Evolutionary conservation across 2,888 invertebrate species (phyloP), one percentile per base, ranked within the genome.

Genomic region (Hybos culiciformis): DNA sequence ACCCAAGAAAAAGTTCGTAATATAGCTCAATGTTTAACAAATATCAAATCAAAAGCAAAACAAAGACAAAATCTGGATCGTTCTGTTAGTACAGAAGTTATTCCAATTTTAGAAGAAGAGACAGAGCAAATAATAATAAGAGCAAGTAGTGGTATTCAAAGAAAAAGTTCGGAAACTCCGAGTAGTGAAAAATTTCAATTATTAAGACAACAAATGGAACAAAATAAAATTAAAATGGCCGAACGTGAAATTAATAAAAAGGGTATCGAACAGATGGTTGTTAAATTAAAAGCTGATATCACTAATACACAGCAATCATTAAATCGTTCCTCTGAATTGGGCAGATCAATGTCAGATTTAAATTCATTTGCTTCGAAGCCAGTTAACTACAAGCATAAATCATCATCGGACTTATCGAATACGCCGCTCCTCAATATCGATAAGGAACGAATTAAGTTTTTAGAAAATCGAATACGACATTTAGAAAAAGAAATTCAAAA

Each of bases 111-210:
- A 6, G 5, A 19, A 4, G 19, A 19, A 5, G 12, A 34, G 8
- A 12, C 17, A 19, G 11, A 6, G 5, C 9, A 2, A 2, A 12
- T 29, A 29, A 4, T n/a, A n/a, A 5, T 12, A n/a, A 12, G n/a
- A 4, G 41, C 46, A 2, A 32, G 40, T 12, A 23, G 45, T 33
- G 24, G 15, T 8, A 19, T 14, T n/a, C n/a, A n/a, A 12, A 40
- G 43, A 23, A 39, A 44, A 3, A 41, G 49, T 6, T 48, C 52
- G 11, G 64, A 63, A 46, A 63, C 64, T 18, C 67, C 70, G 38
- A 68, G 69, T 29, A 71, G 63, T 51, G 72, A 72, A 51, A 73
- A 72, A 53, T 61, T 74, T 18, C 62, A 66, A 51, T 58, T 74
- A 42, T 54, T 74, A 24, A 63, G 70, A 14, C 69, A 70, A 48